Conservation (phyloP, 2,797 vertebrate genomes). For the Enoplosus armatus region DNA sequence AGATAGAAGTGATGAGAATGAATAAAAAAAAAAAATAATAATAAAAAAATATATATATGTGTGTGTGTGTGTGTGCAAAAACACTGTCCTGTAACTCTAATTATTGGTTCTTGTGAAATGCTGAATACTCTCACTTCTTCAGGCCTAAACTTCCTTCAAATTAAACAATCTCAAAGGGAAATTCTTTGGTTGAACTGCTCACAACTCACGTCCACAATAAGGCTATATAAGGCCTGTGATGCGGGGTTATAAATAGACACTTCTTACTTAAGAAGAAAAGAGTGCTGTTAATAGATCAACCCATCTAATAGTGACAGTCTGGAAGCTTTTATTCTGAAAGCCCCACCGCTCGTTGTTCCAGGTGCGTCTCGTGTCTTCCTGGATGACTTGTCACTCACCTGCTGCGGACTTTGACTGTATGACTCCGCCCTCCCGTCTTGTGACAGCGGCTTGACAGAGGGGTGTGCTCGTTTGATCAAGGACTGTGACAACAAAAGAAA, state of each 20-base stretch:
- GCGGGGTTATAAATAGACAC: too few relatives aligned
- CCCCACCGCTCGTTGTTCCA: fast-evolving
- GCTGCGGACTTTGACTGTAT: constrained; percentile 62
- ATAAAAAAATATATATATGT: too few relatives aligned
- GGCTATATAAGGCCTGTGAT: too few relatives aligned
- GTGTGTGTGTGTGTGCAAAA: too few relatives aligned
- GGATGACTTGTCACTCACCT: constrained; percentile 60
- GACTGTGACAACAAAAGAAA: constrained; percentile 74
- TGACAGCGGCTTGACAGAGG: constrained; percentile 78
- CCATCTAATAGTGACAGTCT: fast-evolving
- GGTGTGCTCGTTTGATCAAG: constrained; percentile 82
- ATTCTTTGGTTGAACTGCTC: too few relatives aligned
- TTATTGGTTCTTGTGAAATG: background rate
- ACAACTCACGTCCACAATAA: too few relatives aligned
- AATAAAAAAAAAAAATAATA: too few relatives aligned
- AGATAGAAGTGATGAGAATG: background rate
- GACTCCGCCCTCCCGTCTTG: constrained; percentile 78
- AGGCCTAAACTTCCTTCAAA: background rate
- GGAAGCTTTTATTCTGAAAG: constrained; percentile 61
- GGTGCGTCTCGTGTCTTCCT: constrained; percentile 2
- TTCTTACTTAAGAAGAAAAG: too few relatives aligned
- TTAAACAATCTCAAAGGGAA: background rate
- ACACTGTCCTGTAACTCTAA: too few relatives aligned
- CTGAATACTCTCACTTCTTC: background rate
- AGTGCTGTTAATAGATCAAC: too few relatives aligned